These are phyloP conservation scores for Athene noctua DNA, from an alignment of 2,113 vertebrate genomes.

Conservation along the genomic window DNA sequence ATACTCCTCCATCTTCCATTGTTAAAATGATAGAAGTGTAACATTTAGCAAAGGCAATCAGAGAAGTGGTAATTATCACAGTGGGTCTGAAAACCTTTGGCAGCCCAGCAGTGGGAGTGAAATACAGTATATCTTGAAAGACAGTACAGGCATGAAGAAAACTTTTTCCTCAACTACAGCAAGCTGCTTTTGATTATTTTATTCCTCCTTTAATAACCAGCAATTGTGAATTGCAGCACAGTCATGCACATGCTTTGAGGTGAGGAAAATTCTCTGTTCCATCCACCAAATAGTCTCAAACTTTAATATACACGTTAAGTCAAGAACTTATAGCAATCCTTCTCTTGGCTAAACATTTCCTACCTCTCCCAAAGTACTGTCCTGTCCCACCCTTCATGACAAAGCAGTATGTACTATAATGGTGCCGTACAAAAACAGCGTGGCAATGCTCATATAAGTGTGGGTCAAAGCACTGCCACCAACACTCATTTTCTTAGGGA, in stretches of 20 bases:
- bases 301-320: not conserved
- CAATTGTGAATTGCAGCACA: not conserved
- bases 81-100: slow-evolving; percentile 9
- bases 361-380: not conserved
- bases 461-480: not conserved
- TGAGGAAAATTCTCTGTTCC: not conserved
- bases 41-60: slow-evolving; percentile 30
- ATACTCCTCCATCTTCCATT: not conserved
- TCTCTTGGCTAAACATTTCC: not conserved
- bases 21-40: not conserved
- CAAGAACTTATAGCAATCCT: not conserved
- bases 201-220: not conserved
- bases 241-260: no score
- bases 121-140: not conserved
- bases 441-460: fast-evolving
- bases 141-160: not conserved
- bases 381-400: not conserved
- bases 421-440: fast-evolving
- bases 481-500: fast-evolving
- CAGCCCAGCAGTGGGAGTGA: not conserved
- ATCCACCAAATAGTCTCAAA: not conserved
- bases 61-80: slow-evolving; percentile 49
- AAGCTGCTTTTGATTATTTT: not conserved
- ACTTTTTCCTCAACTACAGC: not conserved
- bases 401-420: fast-evolving